phyloP scores from a whole-genome alignment of 2,888 invertebrate species.

The Alloplasta piceator region DNA sequence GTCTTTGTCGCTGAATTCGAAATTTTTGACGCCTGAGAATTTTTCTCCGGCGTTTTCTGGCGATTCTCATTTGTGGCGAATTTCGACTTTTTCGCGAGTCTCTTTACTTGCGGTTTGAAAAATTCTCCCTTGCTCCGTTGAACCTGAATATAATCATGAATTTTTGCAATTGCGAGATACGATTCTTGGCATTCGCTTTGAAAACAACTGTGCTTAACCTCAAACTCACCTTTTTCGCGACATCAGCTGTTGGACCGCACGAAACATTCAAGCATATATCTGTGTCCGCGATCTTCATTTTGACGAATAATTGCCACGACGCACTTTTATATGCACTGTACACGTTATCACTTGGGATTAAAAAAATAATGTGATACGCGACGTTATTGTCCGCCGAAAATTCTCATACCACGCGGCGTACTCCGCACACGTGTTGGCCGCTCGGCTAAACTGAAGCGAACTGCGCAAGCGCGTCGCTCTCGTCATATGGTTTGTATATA shows the following conservation, averaged over 20 bases:
- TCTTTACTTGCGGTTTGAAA: slow-evolving; percentile 66
- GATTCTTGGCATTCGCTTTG: no score
- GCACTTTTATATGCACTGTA: slow-evolving; percentile 35
- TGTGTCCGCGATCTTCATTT: slow-evolving; percentile 76
- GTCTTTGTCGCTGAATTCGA: slow-evolving; percentile 54
- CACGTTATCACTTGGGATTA: no score
- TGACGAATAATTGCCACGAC: slow-evolving; percentile 23
- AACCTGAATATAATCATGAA: slow-evolving; percentile 44
- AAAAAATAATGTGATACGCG: not conserved
- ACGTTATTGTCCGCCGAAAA: not conserved
- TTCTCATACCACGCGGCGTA: not conserved
- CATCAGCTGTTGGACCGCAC: slow-evolving; percentile 58
- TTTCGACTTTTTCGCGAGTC: slow-evolving; percentile 58
- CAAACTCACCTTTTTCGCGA: slow-evolving; percentile 72
- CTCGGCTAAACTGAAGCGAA: not conserved
- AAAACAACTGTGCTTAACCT: slow-evolving; percentile 67
- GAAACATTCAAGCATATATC: slow-evolving; percentile 79
- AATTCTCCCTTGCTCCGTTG: slow-evolving; percentile 60
- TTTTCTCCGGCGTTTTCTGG: slow-evolving; percentile 16
- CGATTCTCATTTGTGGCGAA: slow-evolving; percentile 10
- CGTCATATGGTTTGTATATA: no score
- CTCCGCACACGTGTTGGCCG: not conserved
- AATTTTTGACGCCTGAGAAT: not conserved
- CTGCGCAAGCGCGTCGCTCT: not conserved
- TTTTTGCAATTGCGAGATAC: no score